Evolutionary conservation across 2,888 invertebrate genomes (phyloP), one percentile per base, ranked within the genome.

Genomic region (Nomada lathburiana): DNA sequence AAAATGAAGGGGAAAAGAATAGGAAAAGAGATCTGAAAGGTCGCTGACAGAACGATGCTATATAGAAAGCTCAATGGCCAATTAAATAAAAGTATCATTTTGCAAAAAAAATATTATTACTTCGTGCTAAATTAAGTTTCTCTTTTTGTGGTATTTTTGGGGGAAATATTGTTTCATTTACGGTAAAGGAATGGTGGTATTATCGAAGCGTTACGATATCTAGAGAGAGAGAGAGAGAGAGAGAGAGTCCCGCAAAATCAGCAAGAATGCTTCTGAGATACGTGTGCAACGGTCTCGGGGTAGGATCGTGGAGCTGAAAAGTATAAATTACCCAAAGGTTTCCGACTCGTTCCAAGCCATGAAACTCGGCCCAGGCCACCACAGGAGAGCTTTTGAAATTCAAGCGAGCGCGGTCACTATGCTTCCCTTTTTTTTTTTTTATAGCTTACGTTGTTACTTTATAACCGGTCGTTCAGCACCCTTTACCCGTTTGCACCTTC

Each of bases 311-410:
- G 18, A 50, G 18, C 13, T 10, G 47, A 13, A 57, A 64, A 57
- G 47, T 67, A 77, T 77, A 78, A 78, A 77, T 60, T 76, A 53
- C 53, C 62, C 52, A 16, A 29, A 60, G 60, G 26, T 62, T 62
- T 67, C 23, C 47, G 13, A 50, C 29, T 42, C 5, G 78, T 77
- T 68, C 67, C 62, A 62, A 47, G 42, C 47, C 68, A 42, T 63
- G 20, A 62, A 75, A 23, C 63, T 36, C 53, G 68, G 60, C 11
- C 26, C 50, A 18, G 26, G 20, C 57, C 67, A 36, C 57, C 55
- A 52, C 42, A n/a, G 23, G n/a, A 44, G 20, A 13, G 18, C 65
- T 59, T 65, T 76, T 42, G 47, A 55, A 67, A 77, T 78, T 78
- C 77, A n/a, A 77, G 52, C 53, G 50, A 76, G 44, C 60, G 20